Conservation (phyloP, 2,113 vertebrate species). For the Chionis minor region DNA sequence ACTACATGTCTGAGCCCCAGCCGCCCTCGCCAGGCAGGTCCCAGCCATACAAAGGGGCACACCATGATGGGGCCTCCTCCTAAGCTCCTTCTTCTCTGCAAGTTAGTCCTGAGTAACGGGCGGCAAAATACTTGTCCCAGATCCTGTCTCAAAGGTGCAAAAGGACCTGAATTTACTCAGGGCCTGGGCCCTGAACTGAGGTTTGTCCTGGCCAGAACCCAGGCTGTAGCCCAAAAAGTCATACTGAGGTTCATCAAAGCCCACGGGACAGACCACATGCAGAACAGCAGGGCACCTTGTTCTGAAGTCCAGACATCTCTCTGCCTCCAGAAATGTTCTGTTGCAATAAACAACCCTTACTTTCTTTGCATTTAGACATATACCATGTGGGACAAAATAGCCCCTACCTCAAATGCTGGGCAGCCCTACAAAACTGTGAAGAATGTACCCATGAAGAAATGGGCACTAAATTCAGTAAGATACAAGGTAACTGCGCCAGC, state of each 20-base stretch:
- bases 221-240: background rate
- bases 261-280: rapidly evolving
- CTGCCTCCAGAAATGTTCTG: background rate
- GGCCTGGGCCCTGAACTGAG: background rate
- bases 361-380: background rate
- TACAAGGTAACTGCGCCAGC: background rate
- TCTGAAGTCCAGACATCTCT: background rate
- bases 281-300: background rate
- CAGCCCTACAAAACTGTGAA: background rate
- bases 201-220: background rate
- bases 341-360: background rate
- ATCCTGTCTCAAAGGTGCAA: background rate
- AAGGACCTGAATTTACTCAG: background rate
- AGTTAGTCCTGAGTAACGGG: background rate
- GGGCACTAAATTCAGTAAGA: background rate
- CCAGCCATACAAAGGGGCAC: background rate
- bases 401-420: rapidly evolving
- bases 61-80: background rate
- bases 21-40: background rate
- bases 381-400: background rate
- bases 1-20: background rate
- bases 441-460: background rate
- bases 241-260: background rate
- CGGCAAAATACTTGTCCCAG: background rate
- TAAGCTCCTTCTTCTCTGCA: background rate